Percentiles rank a stretch among this genome's conserved stretches.
Evolutionary conservation across 2,113 vertebrate species (phyloP).

Genomic region (Todiramphus saurophagus): DNA sequence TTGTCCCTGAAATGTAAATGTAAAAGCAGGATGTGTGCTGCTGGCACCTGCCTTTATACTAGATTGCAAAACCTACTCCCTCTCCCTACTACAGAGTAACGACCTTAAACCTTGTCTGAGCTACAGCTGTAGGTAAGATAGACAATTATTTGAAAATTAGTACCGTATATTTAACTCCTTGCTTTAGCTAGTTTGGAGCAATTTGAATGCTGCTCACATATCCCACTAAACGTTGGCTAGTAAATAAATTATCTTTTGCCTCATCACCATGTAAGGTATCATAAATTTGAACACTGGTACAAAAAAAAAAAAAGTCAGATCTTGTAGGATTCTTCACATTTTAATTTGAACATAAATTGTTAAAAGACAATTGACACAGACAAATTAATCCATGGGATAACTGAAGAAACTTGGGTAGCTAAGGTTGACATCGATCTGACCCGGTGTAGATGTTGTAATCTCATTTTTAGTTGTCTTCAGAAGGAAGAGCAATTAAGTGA

Average conservation of each 20-base stretch:
- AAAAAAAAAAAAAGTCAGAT: not conserved
- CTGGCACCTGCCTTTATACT: not conserved
- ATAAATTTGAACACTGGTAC: not conserved
- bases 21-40: not conserved
- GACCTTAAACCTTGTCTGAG: not conserved
- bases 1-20: not conserved
- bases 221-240: not conserved
- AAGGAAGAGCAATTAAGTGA: not conserved
- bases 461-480: not conserved
- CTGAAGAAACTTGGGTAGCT: not conserved
- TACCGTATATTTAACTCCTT: not conserved
- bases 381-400: not conserved
- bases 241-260: not conserved
- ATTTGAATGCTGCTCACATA: not conserved
- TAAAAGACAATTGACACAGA: not conserved
- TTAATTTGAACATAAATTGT: not conserved
- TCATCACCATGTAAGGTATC: not conserved
- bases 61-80: not conserved
- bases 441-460: not conserved
- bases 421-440: not conserved
- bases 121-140: not conserved
- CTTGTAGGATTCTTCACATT: not conserved
- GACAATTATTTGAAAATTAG: not conserved
- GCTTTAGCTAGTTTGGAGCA: not conserved
- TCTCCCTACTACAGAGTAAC: not conserved